phyloP scores from a whole-genome alignment of 2,113 vertebrate species.

The Machaerirhynchus nigripectus region DNA sequence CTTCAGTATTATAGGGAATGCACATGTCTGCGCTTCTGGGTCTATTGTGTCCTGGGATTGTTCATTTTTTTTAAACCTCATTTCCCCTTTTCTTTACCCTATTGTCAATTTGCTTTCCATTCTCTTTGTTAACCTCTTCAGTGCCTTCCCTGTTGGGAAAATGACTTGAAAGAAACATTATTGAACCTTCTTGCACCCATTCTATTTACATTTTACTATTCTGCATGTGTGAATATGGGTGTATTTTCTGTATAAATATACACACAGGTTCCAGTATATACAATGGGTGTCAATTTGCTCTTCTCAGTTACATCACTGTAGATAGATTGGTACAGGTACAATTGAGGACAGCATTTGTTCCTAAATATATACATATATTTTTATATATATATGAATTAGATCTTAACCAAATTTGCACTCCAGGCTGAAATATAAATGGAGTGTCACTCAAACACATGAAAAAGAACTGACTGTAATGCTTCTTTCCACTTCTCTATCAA shows the following conservation, averaged over 20 bases:
- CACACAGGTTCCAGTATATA: background rate
- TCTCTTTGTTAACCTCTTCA: conserved; percentile 57
- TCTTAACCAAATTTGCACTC: conserved; percentile 34
- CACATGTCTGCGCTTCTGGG: conserved; percentile 71
- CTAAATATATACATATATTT: background rate
- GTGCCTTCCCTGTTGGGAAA: conserved; percentile 59
- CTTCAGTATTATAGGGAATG: conserved; percentile 68
- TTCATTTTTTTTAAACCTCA: conserved; percentile 40
- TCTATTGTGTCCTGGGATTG: conserved; percentile 68
- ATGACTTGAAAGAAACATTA: conserved; percentile 56
- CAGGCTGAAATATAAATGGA: background rate
- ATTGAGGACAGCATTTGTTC: background rate
- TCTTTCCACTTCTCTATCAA: conserved; percentile 58
- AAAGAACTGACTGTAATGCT: conserved; percentile 38
- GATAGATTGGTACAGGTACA: background rate
- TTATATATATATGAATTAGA: background rate
- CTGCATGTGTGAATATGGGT: conserved; percentile 47
- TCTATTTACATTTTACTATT: conserved; percentile 14
- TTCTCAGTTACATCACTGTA: conserved; percentile 39
- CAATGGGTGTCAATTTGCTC: conserved; percentile 39
- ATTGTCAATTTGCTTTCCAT: conserved; percentile 60
- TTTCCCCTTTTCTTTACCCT: conserved; percentile 13
- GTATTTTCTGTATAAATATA: conserved; percentile 20
- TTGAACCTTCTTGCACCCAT: conserved; percentile 42
- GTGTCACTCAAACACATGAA: conserved; percentile 41